These are phyloP conservation scores for Cephalopterus ornatus DNA, from an alignment of 2,113 vertebrate genomes.

Conservation along the genomic window DNA sequence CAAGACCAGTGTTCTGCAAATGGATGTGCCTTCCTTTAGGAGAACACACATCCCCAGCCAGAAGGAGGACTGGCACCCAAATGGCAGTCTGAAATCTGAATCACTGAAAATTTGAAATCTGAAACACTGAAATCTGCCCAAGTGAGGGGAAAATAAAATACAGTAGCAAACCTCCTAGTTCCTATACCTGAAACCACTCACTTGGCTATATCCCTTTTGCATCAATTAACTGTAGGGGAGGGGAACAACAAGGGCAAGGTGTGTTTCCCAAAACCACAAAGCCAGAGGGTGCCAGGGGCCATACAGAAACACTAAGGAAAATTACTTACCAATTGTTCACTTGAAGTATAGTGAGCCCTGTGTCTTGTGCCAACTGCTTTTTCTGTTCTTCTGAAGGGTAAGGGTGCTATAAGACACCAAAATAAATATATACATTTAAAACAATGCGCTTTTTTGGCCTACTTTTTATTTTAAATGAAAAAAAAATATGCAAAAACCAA, in stretches of 20 bases:
- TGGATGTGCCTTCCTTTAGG: not conserved
- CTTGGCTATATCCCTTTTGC: slow-evolving; percentile 63
- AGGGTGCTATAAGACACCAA: slow-evolving; percentile 86
- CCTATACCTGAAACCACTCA: slow-evolving; percentile 61
- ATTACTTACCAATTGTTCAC: slow-evolving; percentile 99
- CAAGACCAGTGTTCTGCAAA: not conserved
- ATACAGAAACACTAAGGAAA: slow-evolving; percentile 70
- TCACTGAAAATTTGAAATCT: too few species aligned
- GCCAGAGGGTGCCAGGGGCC: slow-evolving; percentile 68
- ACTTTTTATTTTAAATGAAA: slow-evolving; percentile 38
- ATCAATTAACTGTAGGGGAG: slow-evolving; percentile 67
- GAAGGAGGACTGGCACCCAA: not conserved
- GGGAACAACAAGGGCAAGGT: slow-evolving; percentile 56
- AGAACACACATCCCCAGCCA: not conserved
- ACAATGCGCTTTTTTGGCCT: slow-evolving; percentile 21
- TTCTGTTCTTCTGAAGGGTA: slow-evolving; percentile 99
- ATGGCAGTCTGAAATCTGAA: not conserved
- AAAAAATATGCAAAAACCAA: not conserved
- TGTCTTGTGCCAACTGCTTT: slow-evolving; percentile 99
- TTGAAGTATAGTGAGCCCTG: slow-evolving; percentile 99
- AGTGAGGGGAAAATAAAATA: not conserved
- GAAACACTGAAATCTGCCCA: not conserved
- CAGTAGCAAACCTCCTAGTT: not conserved
- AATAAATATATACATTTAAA: slow-evolving; percentile 52
- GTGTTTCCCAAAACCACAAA: slow-evolving; percentile 72